Percentiles rank a stretch among this genome's conserved stretches.
Conservation (phyloP, 2,113 vertebrate genomes). For the Nycticebus coucang region DNA sequence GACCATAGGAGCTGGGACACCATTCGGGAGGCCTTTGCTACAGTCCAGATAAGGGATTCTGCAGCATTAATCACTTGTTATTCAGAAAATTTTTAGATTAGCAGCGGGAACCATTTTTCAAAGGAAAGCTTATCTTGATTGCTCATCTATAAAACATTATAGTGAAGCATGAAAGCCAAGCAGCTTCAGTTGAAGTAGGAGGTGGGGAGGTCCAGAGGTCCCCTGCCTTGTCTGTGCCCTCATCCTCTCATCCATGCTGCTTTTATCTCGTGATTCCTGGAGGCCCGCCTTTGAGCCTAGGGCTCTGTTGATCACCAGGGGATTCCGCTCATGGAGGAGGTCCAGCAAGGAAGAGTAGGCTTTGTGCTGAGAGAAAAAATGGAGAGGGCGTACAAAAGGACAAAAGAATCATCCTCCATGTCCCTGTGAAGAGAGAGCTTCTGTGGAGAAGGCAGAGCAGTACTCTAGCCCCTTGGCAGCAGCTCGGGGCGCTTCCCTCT, state of each 20-base stretch:
- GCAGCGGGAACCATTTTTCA: neutral
- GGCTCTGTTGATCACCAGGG: neutral
- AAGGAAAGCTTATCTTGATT: conserved; percentile 1
- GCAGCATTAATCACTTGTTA: neutral
- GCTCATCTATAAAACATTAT: conserved; percentile 37
- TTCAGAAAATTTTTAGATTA: conserved; percentile 26
- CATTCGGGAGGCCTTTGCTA: neutral
- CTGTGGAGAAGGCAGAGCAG: neutral
- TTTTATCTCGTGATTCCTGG: neutral
- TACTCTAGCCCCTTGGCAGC: neutral
- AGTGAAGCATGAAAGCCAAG: neutral
- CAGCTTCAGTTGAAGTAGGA: neutral
- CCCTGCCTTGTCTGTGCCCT: too few species aligned
- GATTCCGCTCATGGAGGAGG: neutral
- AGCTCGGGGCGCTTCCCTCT: neutral
- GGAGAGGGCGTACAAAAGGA: neutral
- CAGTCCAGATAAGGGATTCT: neutral
- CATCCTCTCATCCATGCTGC: too few species aligned
- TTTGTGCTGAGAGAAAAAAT: neutral
- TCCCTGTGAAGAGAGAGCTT: neutral
- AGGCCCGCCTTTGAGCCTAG: neutral
- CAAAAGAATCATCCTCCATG: neutral
- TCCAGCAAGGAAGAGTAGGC: fast-evolving
- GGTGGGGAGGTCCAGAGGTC: neutral
- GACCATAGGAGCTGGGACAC: neutral